Evolutionary conservation across 2,113 vertebrate species (phyloP), one percentile per base, ranked within the genome.

Genomic region (Channa maculata): DNA sequence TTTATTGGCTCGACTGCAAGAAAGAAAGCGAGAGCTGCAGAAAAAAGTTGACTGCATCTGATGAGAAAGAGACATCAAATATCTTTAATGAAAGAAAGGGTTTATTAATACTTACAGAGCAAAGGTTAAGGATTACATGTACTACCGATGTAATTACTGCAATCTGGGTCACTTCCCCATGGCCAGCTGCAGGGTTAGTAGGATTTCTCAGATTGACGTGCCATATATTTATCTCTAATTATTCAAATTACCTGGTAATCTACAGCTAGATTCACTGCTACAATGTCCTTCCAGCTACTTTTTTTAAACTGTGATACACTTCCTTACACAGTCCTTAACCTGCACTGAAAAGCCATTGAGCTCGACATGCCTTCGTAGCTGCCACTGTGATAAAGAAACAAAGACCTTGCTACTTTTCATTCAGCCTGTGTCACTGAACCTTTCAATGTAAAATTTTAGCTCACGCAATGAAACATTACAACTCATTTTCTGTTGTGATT

Each of bases 1-100:
- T 84, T 79, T 77, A 86, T 45, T 83, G 70, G 82, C 68, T 53
- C 9, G 61, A 46, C 51, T 37, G 63, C 55, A 64, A 65, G 52
- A 57, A 36, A 3, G 52, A 67, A 83, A 68, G n/a, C 11, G 33
- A 34, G 24, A 43, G 66, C 66, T 54, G 57, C 52, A 54, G 58
- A 46, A 34, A 57, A 72, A 66, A 61, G 57, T 12, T 57, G 60
- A 65, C 43, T 43, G 37, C 39, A 65, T 84, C 38, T 68, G 48
- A 73, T 43, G 64, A 65, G 55, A 43, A 39, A 37, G 58, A 65
- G 12, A 79, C 54, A 65, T 4, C 39, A n/a, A 51, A 58, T 63
- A 65, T 69, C 11, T 41, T 65, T 69, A 48, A 84, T 55, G 49
- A 79, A 57, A 65, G 53, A 43, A 54, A 60, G 52, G 54, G 43